Evolutionary conservation across 2,113 vertebrate genomes (phyloP), one percentile per base, ranked within the genome.

Genomic region (Piaya cayana): DNA sequence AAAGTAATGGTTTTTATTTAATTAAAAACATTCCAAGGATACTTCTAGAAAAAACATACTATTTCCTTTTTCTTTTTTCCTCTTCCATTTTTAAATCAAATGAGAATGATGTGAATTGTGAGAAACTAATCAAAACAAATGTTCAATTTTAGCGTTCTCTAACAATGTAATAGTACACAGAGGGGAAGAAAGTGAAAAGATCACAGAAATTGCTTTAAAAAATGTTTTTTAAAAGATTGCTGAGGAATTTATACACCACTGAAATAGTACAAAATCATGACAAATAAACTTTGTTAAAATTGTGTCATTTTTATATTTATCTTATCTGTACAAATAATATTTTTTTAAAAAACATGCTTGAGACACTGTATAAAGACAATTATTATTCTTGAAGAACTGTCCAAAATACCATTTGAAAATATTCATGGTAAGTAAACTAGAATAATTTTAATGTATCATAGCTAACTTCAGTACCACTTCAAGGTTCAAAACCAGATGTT

Each of bases 1-100:
- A 53, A 77, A 75, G 4, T 15, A 56, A 20, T 16, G 30, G 1
- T 6, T 17, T 39, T 71, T 18, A 11, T n/a, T 15, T 0, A 43
- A 42, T 65, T 52, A 26, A 58, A 82, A 45, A 17, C 13, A 14
- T 16, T 56, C 11, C 10, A 62, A 62, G 56, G 1, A 13, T 36
- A 56, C 29, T 82, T 87, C 20, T 67, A 39, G 7, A 20, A 90
- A 85, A 47, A 47, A 27, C 1, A 4, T 42, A 16, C 5, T 47
- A 15, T 16, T 64, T 62, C 5, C 4, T 19, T 82, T 30, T 34
- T 18, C 17, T 34, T 8, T 0, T 7, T 55, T 42, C 4, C 12
- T 15, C 25, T 49, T 69, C 42, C 2, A 34, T 64, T 80, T 34
- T 29, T 47, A 11, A n/a, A 64, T 37, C 8, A 70, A 75, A 75